phyloP scores from a whole-genome alignment of 1,140 invertebrate genomes.

The Homalodisca vitripennis region DNA sequence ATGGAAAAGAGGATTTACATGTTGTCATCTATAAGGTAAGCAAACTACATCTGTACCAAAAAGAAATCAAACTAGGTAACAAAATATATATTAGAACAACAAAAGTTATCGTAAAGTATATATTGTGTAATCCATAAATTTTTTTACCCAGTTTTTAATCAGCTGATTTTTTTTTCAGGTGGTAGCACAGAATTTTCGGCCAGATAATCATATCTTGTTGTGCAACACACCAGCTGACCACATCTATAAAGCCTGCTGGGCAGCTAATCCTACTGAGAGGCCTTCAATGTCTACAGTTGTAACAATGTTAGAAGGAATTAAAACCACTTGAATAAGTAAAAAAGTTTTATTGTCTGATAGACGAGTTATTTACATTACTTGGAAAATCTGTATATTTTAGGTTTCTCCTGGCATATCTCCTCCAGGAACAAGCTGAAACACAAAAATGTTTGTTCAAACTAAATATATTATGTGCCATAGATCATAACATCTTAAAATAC shows the following conservation, averaged over 20 bases:
- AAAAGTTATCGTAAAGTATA: not conserved
- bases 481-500: no score
- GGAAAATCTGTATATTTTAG: not conserved
- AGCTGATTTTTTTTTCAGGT: conserved; percentile 36
- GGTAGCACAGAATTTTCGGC: conserved; percentile 38
- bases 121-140: not conserved
- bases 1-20: conserved; percentile 52
- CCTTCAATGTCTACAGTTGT: not conserved
- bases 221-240: not conserved
- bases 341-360: not conserved
- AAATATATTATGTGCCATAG: no score
- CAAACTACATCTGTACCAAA: not conserved
- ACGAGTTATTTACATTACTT: not conserved
- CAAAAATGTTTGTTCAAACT: conserved; percentile 25
- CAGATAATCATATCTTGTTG: not conserved
- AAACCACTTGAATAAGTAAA: not conserved
- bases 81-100: not conserved
- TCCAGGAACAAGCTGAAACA: conserved; percentile 40
- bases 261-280: not conserved
- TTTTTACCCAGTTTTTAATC: not conserved
- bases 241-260: conserved; percentile 19
- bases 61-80: not conserved
- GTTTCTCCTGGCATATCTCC: conserved; percentile 41
- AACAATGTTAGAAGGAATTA: conserved; percentile 1
- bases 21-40: conserved; percentile 49